Evolutionary conservation across 2,113 vertebrate species (phyloP).

Genomic region (Neodon shergylaensis): DNA sequence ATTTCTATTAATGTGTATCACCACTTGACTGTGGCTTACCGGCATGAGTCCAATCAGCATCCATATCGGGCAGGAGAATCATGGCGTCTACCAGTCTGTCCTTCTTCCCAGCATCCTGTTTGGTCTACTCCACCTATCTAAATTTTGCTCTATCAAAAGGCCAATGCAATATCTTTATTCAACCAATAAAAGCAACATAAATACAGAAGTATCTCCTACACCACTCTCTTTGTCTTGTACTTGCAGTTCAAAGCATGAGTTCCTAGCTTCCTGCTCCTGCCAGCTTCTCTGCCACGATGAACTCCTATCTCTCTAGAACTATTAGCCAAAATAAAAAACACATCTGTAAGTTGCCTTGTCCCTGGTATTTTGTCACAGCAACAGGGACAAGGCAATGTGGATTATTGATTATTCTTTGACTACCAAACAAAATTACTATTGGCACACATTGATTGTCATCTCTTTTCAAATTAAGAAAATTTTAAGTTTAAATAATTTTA

Average conservation of each 20-base stretch:
- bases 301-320: background rate
- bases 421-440: background rate
- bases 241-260: background rate
- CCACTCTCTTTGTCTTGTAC: background rate
- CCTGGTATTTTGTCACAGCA: background rate
- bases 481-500: background rate
- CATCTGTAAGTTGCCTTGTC: background rate
- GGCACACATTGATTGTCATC: background rate
- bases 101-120: no score
- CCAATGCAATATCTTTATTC: no score
- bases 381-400: background rate
- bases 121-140: no score
- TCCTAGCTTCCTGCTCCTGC: background rate
- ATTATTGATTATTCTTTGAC: slow-evolving; percentile 24
- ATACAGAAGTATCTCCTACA: no score
- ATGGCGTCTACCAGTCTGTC: no score
- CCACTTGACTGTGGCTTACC: no score
- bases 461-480: background rate
- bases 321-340: background rate
- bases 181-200: no score
- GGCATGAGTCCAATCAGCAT: no score
- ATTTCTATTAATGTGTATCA: no score
- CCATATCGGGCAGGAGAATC: rapidly evolving
- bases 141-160: no score
- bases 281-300: background rate